Evolutionary conservation across 1,140 invertebrate species (phyloP).

Genomic region (Paramacrobiotus metropolitanus): DNA sequence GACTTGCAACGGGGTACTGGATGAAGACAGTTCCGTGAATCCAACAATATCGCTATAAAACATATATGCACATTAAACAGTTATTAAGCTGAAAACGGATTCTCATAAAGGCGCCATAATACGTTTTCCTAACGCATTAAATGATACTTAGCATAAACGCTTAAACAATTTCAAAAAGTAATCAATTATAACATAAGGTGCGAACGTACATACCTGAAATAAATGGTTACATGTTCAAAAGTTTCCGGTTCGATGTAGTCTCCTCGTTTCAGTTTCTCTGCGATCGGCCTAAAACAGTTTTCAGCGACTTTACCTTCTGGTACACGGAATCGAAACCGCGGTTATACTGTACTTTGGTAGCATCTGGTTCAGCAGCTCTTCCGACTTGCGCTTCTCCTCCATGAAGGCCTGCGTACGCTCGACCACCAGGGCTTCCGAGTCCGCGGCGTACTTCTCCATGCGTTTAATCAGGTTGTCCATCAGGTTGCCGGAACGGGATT

Average conservation of each 20-base stretch:
- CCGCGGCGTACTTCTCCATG: slow-evolving; percentile 96
- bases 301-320: not conserved
- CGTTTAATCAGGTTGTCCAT: slow-evolving; percentile 82
- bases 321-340: not conserved
- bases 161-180: too few species aligned
- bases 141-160: too few species aligned
- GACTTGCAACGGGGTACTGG: slow-evolving; percentile 70
- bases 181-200: too few species aligned
- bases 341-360: slow-evolving; percentile 47
- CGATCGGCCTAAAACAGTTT: slow-evolving; percentile 40
- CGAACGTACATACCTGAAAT: slow-evolving; percentile 34
- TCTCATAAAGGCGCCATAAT: too few species aligned
- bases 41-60: slow-evolving; percentile 60
- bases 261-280: slow-evolving; percentile 61
- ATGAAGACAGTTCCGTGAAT: slow-evolving; percentile 46
- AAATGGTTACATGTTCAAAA: slow-evolving; percentile 70
- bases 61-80: slow-evolving; percentile 18
- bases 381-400: slow-evolving; percentile 87
- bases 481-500: slow-evolving; percentile 70
- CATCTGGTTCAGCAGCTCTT: slow-evolving; percentile 78
- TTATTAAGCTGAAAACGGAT: not conserved
- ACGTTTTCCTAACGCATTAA: too few species aligned
- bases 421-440: slow-evolving; percentile 77
- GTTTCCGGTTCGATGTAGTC: slow-evolving; percentile 61
- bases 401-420: slow-evolving; percentile 82